Base-by-base conservation (phyloP, 1,140 invertebrate species). In the Penaeus vannamei region DNA sequence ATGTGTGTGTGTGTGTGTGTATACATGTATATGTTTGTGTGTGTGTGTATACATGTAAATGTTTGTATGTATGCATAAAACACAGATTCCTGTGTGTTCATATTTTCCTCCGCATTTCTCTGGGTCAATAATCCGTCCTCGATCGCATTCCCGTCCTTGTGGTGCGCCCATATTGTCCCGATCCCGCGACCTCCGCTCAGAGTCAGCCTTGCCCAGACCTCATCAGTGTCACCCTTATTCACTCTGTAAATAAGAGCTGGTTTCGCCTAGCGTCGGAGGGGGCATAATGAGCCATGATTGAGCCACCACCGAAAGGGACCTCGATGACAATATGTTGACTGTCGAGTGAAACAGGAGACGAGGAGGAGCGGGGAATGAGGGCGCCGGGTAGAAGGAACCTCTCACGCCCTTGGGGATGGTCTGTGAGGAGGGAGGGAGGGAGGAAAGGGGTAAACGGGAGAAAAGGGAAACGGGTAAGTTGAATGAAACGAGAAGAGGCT, bases 281-380 rank as follows among this genome's bases (percentile, higher is more conserved):
- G 72, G 72, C 42, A 76, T 76, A 76, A 76, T 76, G 72, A 76
- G 72, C 29, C 72, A 29, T 76, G 72, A 76, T 76, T 76, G 72
- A 76, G 72, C 72, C 32, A 76, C 72, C 72, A 32, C 26, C 32
- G n/a, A 46, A 53, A 69, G 84, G 46, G 14, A 36, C 84, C 84
- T 53, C 19, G 26, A 76, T 69, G 46, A 85, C 66, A 85, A 76
- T 76, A 76, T 85, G 84, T 85, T 80, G 85, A 86, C 61, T 79
- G 60, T 66, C 85, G 59, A 29, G n/a, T 79, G 77, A 79, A 86
- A 86, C 76, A 79, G 32, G 76, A 86, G 85, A 80, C 53, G 46
- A 59, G 26, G 20, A 72, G 61, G 85, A 86, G 60, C 14, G 72
- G 72, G n/a, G 26, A 42, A 62, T 60, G 85, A 86, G 85, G 76